Conservation (phyloP, 2,113 vertebrate species). For the chimpanzee (Pan troglodytes) region DNA sequence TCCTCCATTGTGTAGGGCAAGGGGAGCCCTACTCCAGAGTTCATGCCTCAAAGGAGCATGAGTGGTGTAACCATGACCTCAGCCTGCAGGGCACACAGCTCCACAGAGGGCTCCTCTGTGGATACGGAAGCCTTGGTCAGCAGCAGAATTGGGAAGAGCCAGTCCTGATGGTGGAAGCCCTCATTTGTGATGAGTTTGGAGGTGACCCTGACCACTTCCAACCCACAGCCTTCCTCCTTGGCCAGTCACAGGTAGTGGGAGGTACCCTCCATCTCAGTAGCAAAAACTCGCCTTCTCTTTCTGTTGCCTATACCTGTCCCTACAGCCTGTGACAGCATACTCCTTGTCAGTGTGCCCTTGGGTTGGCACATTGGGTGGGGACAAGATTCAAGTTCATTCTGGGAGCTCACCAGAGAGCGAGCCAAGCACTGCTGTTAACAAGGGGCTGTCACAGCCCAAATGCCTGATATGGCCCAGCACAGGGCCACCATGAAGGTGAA, state of each 20-base stretch:
- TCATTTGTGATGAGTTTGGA: background rate
- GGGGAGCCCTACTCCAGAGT: background rate
- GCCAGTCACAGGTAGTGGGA: background rate
- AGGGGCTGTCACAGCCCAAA: background rate
- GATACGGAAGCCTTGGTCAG: background rate
- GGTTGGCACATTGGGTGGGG: background rate
- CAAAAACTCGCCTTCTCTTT: background rate
- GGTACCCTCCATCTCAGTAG: background rate
- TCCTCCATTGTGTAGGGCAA: background rate
- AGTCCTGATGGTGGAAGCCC: background rate
- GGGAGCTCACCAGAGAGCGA: background rate
- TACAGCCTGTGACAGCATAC: background rate
- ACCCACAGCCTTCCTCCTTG: background rate
- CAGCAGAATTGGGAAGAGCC: background rate
- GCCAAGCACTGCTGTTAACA: fast-evolving
- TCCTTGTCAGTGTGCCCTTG: background rate
- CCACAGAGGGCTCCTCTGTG: background rate
- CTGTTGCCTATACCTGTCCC: background rate
- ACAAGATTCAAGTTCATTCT: background rate
- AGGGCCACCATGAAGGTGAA: background rate
- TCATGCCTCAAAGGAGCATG: background rate
- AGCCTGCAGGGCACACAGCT: too few species aligned
- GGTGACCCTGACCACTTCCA: background rate
- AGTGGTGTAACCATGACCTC: background rate
- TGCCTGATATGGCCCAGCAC: background rate